Evolutionary conservation across 2,888 invertebrate species (phyloP), one percentile per base, ranked within the genome.

Genomic region (Heliconius aoede): DNA sequence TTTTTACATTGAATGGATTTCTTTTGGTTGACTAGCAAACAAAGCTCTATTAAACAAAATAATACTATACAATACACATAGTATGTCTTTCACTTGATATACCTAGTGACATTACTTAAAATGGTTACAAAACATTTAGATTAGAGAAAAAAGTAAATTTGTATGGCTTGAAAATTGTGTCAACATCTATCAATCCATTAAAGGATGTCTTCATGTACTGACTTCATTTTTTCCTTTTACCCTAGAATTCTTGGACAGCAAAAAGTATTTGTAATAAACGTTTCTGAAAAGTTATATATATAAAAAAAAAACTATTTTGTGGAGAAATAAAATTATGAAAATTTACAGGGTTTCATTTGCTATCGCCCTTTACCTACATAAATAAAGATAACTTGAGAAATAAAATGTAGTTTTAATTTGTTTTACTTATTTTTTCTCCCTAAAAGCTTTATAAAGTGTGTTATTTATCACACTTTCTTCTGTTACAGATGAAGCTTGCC

Each of bases 301-400:
- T 55, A 46, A 68, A 73, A 69, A 61, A 60, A 51, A 69, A 69
- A 28, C 28, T 32, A 32, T n/a, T 55, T 76, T 79, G 71, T 82
- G 78, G 76, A 79, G 64, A 76, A 82, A 82, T 82, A 82, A 82
- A 82, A 79, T 78, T 87, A 88, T 93, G 83, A 85, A 90, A 90
- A 84, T 86, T 85, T 77, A 84, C 91, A 89, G 93, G 93, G 92
- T 94, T 94, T 94, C 92, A 94, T 94, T 94, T 94, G 87, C 90
- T 84, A 83, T 88, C 87, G 87, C 89, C 90, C 85, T 88, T 84
- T 83, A 87, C 90, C 91, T 90, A 82, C 82, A 84, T 85, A 84
- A 93, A 94, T 94, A 94, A 94, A 94, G 92, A 89, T 85, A 85
- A 85, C 85, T 90, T 89, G 84, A 86, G 86, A 92, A 91, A 88